These are phyloP conservation scores for Rhabditoides inermis DNA, from an alignment of 2,888 invertebrate species.

Conservation along the genomic window DNA sequence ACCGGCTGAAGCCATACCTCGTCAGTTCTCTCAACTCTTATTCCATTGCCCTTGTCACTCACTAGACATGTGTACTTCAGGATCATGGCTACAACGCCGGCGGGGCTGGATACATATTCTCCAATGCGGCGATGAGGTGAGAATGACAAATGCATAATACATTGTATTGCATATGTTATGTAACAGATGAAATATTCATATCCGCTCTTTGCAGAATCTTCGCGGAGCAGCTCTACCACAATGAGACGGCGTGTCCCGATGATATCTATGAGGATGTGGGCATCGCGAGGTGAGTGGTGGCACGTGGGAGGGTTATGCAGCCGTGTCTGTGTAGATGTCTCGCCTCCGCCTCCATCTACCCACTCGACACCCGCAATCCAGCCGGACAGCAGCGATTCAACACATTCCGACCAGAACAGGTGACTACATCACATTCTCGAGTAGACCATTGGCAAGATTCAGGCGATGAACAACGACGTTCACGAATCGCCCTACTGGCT, in stretches of 20 bases:
- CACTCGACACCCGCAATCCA: conserved; percentile 25
- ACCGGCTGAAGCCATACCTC: conserved; percentile 29
- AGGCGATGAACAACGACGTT: not conserved
- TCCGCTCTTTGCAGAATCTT: conserved; percentile 12
- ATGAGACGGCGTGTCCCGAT: conserved; percentile 28
- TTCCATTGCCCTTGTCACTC: not conserved
- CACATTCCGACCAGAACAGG: conserved; percentile 16
- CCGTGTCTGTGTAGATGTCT: conserved; percentile 18
- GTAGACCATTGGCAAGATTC: not conserved
- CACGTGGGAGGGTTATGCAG: not conserved
- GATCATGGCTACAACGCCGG: conserved; percentile 39
- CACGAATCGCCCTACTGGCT: not conserved
- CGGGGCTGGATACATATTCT: conserved; percentile 37
- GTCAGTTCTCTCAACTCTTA: conserved; percentile 6
- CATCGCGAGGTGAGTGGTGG: conserved; percentile 15
- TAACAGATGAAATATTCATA: not conserved
- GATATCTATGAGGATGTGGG: conserved; percentile 36
- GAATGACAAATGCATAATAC: not conserved
- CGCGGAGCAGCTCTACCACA: conserved; percentile 18
- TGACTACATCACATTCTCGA: not conserved
- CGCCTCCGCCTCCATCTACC: conserved; percentile 23
- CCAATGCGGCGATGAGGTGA: conserved; percentile 21
- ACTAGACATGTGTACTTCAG: conserved; percentile 2
- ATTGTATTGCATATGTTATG: not conserved
- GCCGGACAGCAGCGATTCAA: conserved; percentile 26